These are phyloP conservation scores for Heteractis magnifica DNA, from an alignment of 92 coral and sea anemone genomes.

Conservation along the genomic window DNA sequence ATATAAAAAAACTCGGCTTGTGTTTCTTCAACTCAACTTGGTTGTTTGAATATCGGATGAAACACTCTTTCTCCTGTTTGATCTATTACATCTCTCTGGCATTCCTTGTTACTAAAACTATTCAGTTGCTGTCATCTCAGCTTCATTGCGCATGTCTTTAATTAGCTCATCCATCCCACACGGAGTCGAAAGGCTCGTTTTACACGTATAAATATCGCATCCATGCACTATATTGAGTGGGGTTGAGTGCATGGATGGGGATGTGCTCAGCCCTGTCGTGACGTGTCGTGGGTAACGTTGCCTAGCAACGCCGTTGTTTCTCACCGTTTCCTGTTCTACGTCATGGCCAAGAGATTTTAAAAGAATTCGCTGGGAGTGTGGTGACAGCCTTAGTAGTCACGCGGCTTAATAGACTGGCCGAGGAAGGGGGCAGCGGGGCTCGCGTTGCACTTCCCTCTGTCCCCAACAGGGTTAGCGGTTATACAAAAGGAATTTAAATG, in stretches of 20 bases:
- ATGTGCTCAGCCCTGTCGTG: constrained; percentile 14
- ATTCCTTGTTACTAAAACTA: neutral
- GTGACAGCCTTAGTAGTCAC: constrained; percentile 7
- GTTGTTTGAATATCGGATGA: too few relatives aligned
- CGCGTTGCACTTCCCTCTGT: constrained; percentile 6
- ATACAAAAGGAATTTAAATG: neutral
- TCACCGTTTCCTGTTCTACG: neutral
- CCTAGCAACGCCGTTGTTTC: neutral
- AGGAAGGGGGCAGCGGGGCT: constrained; percentile 18
- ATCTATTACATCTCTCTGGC: too few relatives aligned
- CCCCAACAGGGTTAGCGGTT: neutral
- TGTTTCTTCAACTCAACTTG: too few relatives aligned
- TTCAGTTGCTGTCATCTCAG: neutral
- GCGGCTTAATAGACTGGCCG: neutral
- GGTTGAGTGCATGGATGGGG: constrained; percentile 9
- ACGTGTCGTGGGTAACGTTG: constrained; percentile 2
- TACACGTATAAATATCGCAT: neutral
- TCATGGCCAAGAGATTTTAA: neutral
- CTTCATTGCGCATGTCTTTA: neutral
- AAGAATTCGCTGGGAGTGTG: constrained; percentile 2
- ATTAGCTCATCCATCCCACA: neutral
- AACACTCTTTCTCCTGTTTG: too few relatives aligned
- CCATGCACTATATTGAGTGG: neutral
- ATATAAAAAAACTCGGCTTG: too few relatives aligned
- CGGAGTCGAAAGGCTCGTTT: neutral